phyloP scores from a whole-genome alignment of 2,797 vertebrate species.

The Mustela erminea region DNA sequence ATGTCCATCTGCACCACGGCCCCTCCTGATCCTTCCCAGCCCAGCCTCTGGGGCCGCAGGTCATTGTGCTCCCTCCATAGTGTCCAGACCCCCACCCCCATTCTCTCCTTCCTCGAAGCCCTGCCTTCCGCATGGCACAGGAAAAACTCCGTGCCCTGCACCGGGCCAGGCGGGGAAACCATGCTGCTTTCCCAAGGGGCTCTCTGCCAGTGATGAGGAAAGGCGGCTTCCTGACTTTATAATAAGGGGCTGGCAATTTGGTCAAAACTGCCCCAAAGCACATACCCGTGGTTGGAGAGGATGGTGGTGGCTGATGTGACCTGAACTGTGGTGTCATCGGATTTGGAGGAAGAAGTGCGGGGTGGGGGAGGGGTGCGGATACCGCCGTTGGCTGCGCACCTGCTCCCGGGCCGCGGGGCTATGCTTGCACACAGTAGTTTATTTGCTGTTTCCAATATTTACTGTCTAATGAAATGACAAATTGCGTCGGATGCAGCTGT shows the following conservation, averaged over 20 bases:
- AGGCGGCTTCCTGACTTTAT: background rate
- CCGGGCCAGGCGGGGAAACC: background rate
- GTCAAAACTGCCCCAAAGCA: background rate
- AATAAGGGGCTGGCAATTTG: background rate
- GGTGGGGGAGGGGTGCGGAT: background rate
- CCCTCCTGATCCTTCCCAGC: background rate
- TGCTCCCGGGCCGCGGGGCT: background rate
- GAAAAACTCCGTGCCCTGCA: background rate
- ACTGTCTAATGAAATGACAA: constrained; percentile 65
- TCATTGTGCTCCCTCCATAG: fast-evolving
- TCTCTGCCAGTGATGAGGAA: background rate
- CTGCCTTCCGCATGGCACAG: background rate
- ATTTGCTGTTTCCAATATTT: background rate
- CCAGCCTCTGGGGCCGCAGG: background rate
- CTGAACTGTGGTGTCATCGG: fast-evolving
- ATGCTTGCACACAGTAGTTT: no score
- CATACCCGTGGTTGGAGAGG: no score
- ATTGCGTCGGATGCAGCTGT: constrained; percentile 43
- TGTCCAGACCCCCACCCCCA: fast-evolving
- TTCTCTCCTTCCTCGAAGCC: background rate
- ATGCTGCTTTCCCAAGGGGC: background rate
- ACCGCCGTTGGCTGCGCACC: fast-evolving
- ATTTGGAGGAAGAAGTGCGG: background rate
- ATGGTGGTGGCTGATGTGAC: fast-evolving
- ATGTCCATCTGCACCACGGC: background rate